Percentiles rank a stretch among this genome's conserved stretches.
Evolutionary conservation across 2,888 invertebrate genomes (phyloP).

Genomic region (Julus scandinavius): DNA sequence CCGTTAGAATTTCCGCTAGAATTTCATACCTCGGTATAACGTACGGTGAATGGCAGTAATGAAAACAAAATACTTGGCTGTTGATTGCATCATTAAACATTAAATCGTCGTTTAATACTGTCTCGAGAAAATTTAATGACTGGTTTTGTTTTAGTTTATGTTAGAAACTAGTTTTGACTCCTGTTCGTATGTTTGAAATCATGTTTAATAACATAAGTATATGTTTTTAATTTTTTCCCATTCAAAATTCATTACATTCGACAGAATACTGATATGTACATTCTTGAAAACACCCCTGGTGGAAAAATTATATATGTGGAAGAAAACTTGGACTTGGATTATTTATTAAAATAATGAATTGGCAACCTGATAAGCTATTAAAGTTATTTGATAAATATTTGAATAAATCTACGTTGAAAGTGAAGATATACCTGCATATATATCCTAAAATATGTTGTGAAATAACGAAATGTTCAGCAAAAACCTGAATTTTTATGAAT

Average conservation of each 20-base stretch:
- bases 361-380: no score
- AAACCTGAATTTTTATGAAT: slow-evolving; percentile 16
- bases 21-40: background rate
- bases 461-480: background rate
- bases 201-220: no score
- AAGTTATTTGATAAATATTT: no score
- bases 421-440: background rate
- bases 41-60: background rate
- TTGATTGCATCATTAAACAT: background rate
- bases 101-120: background rate
- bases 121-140: background rate
- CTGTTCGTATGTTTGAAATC: background rate
- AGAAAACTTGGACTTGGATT: no score
- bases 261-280: no score
- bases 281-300: no score
- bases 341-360: no score
- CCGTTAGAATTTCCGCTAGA: slow-evolving; percentile 25
- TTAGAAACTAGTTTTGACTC: background rate
- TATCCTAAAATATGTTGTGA: background rate
- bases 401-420: background rate
- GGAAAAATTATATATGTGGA: no score
- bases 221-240: no score
- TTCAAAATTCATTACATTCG: no score
- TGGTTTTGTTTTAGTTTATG: background rate
- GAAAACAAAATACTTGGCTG: background rate